Evolutionary conservation across 2,888 invertebrate species (phyloP).

Genomic region (Agriopis leucophaearia): DNA sequence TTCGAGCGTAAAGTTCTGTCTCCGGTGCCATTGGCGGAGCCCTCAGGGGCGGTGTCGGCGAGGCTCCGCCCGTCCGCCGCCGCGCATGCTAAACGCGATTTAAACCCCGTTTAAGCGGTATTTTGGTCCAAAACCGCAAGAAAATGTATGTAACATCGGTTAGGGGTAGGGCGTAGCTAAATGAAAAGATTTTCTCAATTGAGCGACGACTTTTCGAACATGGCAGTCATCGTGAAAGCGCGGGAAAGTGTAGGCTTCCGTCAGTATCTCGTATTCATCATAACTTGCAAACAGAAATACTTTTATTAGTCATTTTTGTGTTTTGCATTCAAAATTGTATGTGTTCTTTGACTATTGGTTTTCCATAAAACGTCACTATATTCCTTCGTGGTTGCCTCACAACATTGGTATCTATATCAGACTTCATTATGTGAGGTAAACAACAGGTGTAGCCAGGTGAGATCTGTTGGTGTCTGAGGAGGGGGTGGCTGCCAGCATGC

Average conservation of each 20-base stretch:
- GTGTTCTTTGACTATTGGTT: not conserved
- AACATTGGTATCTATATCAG: not conserved
- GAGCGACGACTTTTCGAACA: constrained; percentile 74
- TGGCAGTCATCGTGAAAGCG: constrained; percentile 77
- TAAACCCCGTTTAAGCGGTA: constrained; percentile 85
- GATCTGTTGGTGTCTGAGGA: constrained; percentile 40
- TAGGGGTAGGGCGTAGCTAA: constrained; percentile 83
- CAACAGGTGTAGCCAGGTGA: not conserved
- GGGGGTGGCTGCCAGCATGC: constrained; percentile 74
- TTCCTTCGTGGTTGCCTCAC: not conserved
- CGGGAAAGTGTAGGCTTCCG: constrained; percentile 74
- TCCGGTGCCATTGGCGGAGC: constrained; percentile 63
- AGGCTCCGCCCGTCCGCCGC: constrained; percentile 65
- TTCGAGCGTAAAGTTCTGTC: constrained; percentile 71
- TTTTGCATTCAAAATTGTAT: not conserved
- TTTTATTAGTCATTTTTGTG: not conserved
- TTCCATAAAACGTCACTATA: not conserved
- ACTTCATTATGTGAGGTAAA: constrained; percentile 13
- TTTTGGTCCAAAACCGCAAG: constrained; percentile 85
- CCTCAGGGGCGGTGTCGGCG: constrained; percentile 59
- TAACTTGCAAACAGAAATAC: not conserved
- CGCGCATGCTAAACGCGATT: constrained; percentile 84
- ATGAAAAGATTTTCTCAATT: constrained; percentile 82
- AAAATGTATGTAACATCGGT: constrained; percentile 82
- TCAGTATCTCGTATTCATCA: constrained; percentile 9